Evolutionary conservation across 1,140 invertebrate genomes (phyloP).

Genomic region (Myzus persicae): DNA sequence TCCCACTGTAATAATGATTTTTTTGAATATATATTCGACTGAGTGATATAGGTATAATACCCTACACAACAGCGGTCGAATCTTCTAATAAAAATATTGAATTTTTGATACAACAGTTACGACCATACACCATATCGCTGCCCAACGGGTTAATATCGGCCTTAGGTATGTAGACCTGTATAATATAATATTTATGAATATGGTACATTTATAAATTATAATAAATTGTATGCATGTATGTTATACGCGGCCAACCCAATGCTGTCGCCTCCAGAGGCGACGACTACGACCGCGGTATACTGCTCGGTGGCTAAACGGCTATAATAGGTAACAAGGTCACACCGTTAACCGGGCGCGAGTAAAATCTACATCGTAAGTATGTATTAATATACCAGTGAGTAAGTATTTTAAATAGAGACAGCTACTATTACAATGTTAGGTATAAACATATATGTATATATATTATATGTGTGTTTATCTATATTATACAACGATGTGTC

Average conservation of each 20-base stretch:
- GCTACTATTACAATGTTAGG: neutral
- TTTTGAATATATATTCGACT: too few relatives aligned
- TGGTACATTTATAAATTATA: neutral
- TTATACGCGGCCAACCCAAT: neutral
- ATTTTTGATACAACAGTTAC: neutral
- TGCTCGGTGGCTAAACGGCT: neutral
- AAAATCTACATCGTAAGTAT: neutral
- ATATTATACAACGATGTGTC: neutral
- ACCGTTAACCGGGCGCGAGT: neutral
- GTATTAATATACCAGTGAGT: neutral
- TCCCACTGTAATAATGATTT: too few relatives aligned
- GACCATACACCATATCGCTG: neutral
- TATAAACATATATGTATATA: neutral
- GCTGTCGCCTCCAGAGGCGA: neutral
- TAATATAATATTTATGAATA: neutral
- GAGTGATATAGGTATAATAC: too few relatives aligned
- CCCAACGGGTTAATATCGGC: neutral
- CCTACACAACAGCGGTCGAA: too few relatives aligned
- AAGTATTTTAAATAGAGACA: neutral
- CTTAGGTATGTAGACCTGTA: neutral
- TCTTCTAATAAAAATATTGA: neutral
- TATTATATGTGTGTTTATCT: neutral
- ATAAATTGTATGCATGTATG: neutral
- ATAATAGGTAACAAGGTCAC: conserved; percentile 21
- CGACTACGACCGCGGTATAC: neutral